These are phyloP conservation scores for Cladorhizidae sp. DNA, from an alignment of 37 sponge, comb jelly and placozoan species.

Conservation along the genomic window DNA sequence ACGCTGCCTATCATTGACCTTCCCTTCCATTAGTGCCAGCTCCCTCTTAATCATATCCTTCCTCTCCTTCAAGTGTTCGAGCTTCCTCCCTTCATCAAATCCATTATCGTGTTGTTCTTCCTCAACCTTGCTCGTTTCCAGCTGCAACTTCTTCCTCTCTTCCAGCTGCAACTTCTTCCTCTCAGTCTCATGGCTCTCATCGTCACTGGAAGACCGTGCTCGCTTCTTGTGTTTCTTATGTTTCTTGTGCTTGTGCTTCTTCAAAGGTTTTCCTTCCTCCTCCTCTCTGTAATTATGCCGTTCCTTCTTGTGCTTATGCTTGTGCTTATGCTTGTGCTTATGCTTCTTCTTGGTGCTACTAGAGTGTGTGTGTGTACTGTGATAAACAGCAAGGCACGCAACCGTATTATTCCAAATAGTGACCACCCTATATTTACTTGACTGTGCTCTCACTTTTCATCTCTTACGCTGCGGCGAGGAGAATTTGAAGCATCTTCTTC, in stretches of 20 bases:
- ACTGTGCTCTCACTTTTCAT: conserved; percentile 13
- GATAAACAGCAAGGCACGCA: not conserved
- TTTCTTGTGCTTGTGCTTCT: conserved; percentile 70
- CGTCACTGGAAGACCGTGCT: conserved; percentile 22
- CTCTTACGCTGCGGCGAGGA: not conserved
- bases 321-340: conserved; percentile 85
- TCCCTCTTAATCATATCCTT: conserved; percentile 42
- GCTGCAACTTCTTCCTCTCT: conserved; percentile 1
- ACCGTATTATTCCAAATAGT: not conserved
- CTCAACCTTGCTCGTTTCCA: no score
- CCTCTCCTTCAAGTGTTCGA: conserved; percentile 33
- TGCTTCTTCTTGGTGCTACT: conserved; percentile 46
- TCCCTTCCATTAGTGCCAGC: not conserved
- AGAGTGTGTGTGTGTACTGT: conserved; percentile 9
- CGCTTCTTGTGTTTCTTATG: conserved; percentile 71
- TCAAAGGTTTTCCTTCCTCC: conserved; percentile 15
- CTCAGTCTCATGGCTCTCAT: conserved; percentile 1
- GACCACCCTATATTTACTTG: conserved; percentile 2
- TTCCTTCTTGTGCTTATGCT: conserved; percentile 82
- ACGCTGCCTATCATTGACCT: not conserved
- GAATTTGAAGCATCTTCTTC: conserved; percentile 28
- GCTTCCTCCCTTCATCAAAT: not conserved
- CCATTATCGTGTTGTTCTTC: not conserved
- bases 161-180: no score
- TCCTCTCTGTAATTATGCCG: conserved; percentile 22